Evolutionary conservation across 2,797 vertebrate species (phyloP), one percentile per base, ranked within the genome.

Genomic region (Acrocephalus scirpaceus): DNA sequence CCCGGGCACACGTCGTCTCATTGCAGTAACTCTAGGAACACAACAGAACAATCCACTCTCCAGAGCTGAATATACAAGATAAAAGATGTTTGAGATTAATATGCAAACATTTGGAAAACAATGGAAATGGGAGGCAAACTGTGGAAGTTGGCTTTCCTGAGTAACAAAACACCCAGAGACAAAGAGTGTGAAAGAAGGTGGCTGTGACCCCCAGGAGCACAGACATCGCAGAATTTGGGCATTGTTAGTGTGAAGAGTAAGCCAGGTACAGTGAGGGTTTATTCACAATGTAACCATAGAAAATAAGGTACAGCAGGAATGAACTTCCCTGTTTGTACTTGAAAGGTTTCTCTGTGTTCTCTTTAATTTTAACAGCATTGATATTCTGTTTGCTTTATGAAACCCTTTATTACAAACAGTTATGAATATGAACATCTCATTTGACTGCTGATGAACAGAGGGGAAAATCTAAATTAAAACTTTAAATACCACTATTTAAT

Each of bases 401-500:
- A 98, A 97, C 96, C 96, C 96, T 97, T 98, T 98, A 98, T 98
- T 97, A 97, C 97, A 98, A 98, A 98, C 96, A 97, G 97, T 98
- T 98, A 97, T 97, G 97, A 98, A 98, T 98, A 98, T 97, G 97
- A 98, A 98, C 97, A 98, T 97, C 98, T 98, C 97, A 98, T 98
- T 98, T 98, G 98, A 98, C 97, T 98, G 97, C 97, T 97, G 88
- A 98, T 95, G 97, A 98, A 98, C 98, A 98, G 98, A 98, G 97
- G 97, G 97, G 96, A 96, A 98, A 98, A 98, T 99, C 98, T 98
- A 99, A 99, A 99, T 99, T 99, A 99, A 99, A 99, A 99, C 98
- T 99, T 99, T 99, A 99, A 99, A 99, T 98, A 98, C 98, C 98
- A 98, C 99, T 99, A 99, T 99, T 99, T 99, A 99, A 99, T 99